phyloP scores from a whole-genome alignment of 1,140 invertebrate species.

The Heterodera schachtii region DNA sequence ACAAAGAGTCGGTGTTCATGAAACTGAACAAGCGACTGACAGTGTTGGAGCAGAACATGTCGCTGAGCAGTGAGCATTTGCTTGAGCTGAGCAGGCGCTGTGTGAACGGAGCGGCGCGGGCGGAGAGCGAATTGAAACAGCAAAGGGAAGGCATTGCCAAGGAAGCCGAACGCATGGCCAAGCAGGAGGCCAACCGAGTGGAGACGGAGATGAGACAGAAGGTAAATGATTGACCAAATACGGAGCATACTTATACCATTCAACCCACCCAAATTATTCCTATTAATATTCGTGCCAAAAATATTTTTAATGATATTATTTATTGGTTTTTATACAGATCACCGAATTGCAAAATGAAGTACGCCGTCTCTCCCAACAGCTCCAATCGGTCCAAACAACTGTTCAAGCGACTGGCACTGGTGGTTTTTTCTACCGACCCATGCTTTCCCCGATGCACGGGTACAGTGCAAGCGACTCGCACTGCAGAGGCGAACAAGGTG shows the following conservation, averaged over 20 bases:
- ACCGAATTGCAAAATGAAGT: conserved; percentile 16
- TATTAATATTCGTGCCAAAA: too few relatives aligned
- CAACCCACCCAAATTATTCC: too few relatives aligned
- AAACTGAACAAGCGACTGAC: conserved; percentile 91
- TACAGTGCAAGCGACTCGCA: conserved; percentile 13
- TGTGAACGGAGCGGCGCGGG: not conserved
- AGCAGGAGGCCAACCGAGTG: conserved; percentile 20
- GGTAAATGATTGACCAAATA: not conserved
- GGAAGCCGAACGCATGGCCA: conserved; percentile 14
- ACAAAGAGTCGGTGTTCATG: conserved; percentile 92
- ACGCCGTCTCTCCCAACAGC: conserved; percentile 17
- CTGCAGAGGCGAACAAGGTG: conserved; percentile 2
- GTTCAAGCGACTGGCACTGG: conserved; percentile 12
- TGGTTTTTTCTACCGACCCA: conserved; percentile 9
- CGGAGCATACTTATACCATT: not conserved
- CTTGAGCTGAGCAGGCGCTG: conserved; percentile 19
- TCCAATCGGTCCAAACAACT: conserved; percentile 14
- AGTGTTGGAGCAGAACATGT: conserved; percentile 91
- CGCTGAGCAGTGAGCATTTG: conserved; percentile 78
- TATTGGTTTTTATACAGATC: not conserved
- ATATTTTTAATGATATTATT: not conserved
- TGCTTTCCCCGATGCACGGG: not conserved
- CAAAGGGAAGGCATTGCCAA: conserved; percentile 2
- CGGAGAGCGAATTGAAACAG: not conserved
- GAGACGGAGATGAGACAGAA: conserved; percentile 17